These are phyloP conservation scores for Gnathonemus echidnorhynchus DNA, from an alignment of 2,113 vertebrate genomes.

Conservation along the genomic window DNA sequence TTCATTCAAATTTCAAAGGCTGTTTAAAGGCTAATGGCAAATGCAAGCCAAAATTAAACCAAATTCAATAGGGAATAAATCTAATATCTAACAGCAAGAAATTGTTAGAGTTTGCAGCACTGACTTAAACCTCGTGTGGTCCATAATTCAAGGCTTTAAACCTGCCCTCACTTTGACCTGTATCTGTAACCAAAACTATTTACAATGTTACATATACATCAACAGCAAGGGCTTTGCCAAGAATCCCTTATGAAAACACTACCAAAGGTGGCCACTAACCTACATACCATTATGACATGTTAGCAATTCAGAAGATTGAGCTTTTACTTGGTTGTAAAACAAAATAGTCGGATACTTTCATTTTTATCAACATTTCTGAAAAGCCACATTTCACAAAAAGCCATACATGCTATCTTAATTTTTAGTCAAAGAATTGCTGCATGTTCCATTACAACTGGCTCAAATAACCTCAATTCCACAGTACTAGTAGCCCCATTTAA, in stretches of 20 bases:
- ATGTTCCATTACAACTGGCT: background rate
- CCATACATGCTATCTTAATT: background rate
- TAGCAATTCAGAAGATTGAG: background rate
- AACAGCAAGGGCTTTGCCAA: background rate
- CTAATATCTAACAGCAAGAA: background rate
- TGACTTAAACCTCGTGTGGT: background rate
- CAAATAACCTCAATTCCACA: background rate
- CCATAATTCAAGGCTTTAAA: background rate
- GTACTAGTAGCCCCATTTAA: background rate
- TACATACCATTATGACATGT: background rate
- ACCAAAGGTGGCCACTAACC: background rate
- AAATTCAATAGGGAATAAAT: background rate
- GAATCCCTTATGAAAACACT: background rate
- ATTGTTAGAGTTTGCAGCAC: background rate
- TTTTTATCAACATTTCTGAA: background rate
- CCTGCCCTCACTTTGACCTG: background rate
- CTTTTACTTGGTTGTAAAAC: background rate
- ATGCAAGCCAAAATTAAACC: background rate
- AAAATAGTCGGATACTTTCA: background rate
- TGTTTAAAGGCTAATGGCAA: background rate
- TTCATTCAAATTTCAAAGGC: background rate
- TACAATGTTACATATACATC: background rate
- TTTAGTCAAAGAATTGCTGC: background rate
- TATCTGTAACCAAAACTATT: slow-evolving; percentile 1
- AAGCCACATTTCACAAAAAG: background rate